Base-by-base conservation (phyloP, 2,888 invertebrate genomes). In the Eucera pruinosa region DNA sequence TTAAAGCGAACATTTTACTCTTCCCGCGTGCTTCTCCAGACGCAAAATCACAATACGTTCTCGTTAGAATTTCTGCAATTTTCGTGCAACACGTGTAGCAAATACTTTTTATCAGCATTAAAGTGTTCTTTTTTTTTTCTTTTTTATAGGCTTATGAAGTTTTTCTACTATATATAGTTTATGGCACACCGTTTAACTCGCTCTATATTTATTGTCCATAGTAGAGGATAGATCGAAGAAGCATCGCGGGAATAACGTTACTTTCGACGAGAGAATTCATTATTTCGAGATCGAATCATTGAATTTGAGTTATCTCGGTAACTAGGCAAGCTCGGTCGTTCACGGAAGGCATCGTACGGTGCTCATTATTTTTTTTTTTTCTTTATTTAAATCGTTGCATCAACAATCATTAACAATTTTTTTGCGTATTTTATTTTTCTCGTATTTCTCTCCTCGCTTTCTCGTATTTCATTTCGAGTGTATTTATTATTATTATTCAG, bases 271-370 rank as follows among this genome's bases (percentile, higher is more conserved):
- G 80, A 82, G 75, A 83, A 79, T 81, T 86, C 81, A 78, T n/a
- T n/a, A n/a, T 78, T 65, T 83, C 84, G 83, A 78, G 78, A 84
- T 80, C 80, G 78, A 58, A 82, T 77, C 82, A 85, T 78, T 71
- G 72, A 72, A 82, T 80, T 68, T 69, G 76, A 74, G 76, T 77
- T 71, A 71, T 81, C 68, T 79, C 83, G 86, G 80, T 84, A 86
- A 75, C 84, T 86, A 86, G 83, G 88, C 91, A 92, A 92, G 92
- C 91, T 92, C 91, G 92, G 91, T 92, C 90, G 91, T 92, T 92
- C 91, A 91, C 92, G 92, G 91, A 91, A 92, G 92, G 92, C 92
- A 92, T 92, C 92, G 92, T 91, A 90, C 88, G 91, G 91, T 90
- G 90, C 89, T 90, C 86, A 88, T 60, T 66, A 30, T 90, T 70